These are phyloP conservation scores for Trididemnum miniatum DNA, from an alignment of 23 tunicate species.

Conservation along the genomic window DNA sequence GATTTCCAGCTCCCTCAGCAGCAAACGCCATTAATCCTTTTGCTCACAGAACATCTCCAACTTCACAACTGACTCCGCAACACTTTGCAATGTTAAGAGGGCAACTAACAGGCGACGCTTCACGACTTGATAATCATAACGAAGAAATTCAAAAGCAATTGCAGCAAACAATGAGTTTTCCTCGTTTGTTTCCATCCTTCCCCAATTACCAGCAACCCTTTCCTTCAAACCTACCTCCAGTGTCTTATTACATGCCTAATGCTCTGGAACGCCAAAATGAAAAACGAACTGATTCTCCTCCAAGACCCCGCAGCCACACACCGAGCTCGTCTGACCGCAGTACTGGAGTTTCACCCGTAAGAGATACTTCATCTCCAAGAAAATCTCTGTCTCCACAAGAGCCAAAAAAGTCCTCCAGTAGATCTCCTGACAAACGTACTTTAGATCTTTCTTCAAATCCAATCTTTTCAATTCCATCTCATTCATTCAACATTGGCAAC, in stretches of 20 bases:
- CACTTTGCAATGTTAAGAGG: slow-evolving; percentile 38
- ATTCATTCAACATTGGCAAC: neutral
- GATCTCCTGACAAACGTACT: neutral
- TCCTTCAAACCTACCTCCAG: slow-evolving; percentile 29
- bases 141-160: slow-evolving; percentile 31
- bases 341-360: neutral
- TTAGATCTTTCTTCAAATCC: neutral
- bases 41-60: slow-evolving; percentile 4
- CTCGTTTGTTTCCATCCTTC: slow-evolving; percentile 32
- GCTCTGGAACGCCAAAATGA: neutral
- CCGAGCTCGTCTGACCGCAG: slow-evolving; percentile 31
- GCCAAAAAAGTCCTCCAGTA: neutral
- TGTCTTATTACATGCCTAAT: slow-evolving; percentile 53
- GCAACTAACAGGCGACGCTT: neutral
- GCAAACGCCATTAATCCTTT: neutral
- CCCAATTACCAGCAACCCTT: slow-evolving; percentile 21
- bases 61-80: slow-evolving; percentile 22
- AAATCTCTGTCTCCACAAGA: slow-evolving; percentile 22
- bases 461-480: neutral
- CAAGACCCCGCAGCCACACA: slow-evolving; percentile 20
- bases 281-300: neutral
- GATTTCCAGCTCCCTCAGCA: neutral
- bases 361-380: slow-evolving; percentile 13
- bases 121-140: neutral
- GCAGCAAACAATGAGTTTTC: slow-evolving; percentile 31